A percentile compares a stretch with the other conserved stretches of the same genome.
Conservation (phyloP, 2,797 vertebrate species). For the Siniperca undulata region DNA sequence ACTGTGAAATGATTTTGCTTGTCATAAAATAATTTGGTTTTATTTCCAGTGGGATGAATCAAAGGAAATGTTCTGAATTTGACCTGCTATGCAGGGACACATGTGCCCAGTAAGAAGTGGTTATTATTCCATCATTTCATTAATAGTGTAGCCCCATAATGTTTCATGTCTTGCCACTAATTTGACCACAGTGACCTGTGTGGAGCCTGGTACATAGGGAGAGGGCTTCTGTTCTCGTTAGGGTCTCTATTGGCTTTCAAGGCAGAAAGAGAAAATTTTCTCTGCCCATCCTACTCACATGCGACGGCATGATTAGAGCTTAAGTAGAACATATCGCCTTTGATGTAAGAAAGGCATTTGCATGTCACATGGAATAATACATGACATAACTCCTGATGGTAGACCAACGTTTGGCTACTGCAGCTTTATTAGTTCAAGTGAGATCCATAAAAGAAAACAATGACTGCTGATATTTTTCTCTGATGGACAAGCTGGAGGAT, state of each 20-base stretch:
- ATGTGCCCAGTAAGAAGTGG: constrained; percentile 28
- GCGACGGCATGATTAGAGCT: constrained; percentile 48
- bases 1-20: not conserved
- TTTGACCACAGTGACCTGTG: constrained; percentile 70
- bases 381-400: constrained; percentile 52
- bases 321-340: constrained; percentile 53
- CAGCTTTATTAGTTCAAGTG: constrained; percentile 24
- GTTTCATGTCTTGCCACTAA: constrained; percentile 61
- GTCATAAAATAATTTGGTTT: constrained; percentile 10
- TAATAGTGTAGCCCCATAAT: constrained; percentile 33
- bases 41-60: constrained; percentile 43
- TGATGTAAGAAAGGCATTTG: constrained; percentile 64
- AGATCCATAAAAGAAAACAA: constrained; percentile 1
- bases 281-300: constrained; percentile 13
- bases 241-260: constrained; percentile 55
- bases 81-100: constrained; percentile 30
- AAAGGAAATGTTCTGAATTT: constrained; percentile 31
- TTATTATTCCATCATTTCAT: constrained; percentile 52
- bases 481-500: constrained; percentile 6
- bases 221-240: constrained; percentile 47
- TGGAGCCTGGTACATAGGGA: constrained; percentile 49
- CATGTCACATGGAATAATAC: constrained; percentile 75
- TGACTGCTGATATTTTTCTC: not conserved
- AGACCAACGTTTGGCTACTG: constrained; percentile 28
- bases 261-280: constrained; percentile 48